Evolutionary conservation across 2,888 invertebrate genomes (phyloP), one percentile per base, ranked within the genome.

Genomic region (Zonitis immaculata): DNA sequence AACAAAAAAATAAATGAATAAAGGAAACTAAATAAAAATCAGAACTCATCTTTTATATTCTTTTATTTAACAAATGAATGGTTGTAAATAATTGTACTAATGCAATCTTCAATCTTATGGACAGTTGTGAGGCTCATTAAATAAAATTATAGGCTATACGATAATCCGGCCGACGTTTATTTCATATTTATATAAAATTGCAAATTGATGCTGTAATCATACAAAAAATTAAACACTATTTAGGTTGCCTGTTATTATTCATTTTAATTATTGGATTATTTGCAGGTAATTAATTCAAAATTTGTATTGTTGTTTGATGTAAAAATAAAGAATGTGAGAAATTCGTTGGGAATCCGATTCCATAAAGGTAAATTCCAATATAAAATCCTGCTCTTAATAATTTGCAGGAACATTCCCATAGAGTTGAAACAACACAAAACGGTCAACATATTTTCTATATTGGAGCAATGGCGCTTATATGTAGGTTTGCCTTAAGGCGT

Each of bases 401-500:
- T 35, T 16, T 7, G 26, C 26, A 26, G 26, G 26, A 26, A 26
- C 26, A 26, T 26, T 26, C 26, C 8, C 8, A 26, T 14, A 8
- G 39, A 9, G 16, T n/a, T n/a, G n/a, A n/a, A n/a, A 16, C 6
- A 27, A 43, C 16, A 47, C 42, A 16, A 18, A 27, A 14, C 27
- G 28, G 16, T 27, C 35, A 16, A 42, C 47, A 54, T 61, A n/a
- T n/a, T n/a, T 64, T 67, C 68, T 69, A 66, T 63, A 60, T 56
- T 65, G n/a, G n/a, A 63, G 69, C 72, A 70, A 73, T 72, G 72
- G 72, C 71, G 43, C 28, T 26, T 42, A 35, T 9, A 43, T 58
- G 57, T 57, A 43, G 52, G 44, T 25, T 42, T 56, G 56, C 59
- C 57, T 49, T 57, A 51, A 62, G 72, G 73, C 72, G 73, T 67